Evolutionary conservation across 2,113 vertebrate species (phyloP).

Genomic region (Cathartes aura): DNA sequence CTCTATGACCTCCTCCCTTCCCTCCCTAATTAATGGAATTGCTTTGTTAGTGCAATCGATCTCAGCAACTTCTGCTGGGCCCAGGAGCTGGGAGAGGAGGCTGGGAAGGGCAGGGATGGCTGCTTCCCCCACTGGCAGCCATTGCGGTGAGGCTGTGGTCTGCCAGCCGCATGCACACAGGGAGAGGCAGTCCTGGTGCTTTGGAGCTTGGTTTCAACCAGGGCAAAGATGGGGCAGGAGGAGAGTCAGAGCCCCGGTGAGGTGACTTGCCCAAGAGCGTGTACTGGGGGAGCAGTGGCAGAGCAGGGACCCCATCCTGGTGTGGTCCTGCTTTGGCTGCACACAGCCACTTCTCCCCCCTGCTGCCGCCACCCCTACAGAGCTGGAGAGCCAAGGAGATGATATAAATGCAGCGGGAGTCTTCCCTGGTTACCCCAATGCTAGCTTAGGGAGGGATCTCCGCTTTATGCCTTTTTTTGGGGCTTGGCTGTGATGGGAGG

Average conservation of each 20-base stretch:
- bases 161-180: rapidly evolving
- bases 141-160: rapidly evolving
- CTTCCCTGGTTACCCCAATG: rapidly evolving
- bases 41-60: conserved; percentile 77
- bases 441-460: neutral
- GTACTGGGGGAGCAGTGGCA: too few relatives aligned
- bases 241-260: rapidly evolving
- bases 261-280: neutral
- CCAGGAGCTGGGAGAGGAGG: neutral
- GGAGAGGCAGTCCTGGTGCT: neutral
- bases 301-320: rapidly evolving
- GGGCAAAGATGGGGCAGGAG: neutral
- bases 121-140: neutral
- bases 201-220: neutral
- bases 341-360: neutral
- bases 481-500: neutral
- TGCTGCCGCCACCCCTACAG: neutral
- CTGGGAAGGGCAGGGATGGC: neutral
- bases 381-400: neutral
- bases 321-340: neutral
- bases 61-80: conserved; percentile 55
- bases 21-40: conserved; percentile 71
- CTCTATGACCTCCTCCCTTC: conserved; percentile 2
- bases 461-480: neutral
- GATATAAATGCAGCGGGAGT: neutral